Base-by-base conservation (phyloP, 1,140 invertebrate species). In the Euura saliciscinereae region DNA sequence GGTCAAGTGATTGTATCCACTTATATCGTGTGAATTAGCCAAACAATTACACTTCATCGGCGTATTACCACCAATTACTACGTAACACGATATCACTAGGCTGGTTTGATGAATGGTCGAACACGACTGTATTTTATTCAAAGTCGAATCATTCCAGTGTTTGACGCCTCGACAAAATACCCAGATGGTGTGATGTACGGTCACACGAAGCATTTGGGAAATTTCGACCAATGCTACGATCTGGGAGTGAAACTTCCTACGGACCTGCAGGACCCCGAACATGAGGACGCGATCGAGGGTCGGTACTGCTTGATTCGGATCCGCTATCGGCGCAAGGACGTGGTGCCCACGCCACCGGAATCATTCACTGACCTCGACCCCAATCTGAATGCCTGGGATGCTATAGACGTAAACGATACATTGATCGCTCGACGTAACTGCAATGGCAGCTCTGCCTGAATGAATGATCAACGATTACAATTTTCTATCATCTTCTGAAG, bases 241-340 rank as follows among this genome's bases (percentile, higher is more conserved):
- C 74, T 82, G 45, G 44, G 77, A 8, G 66, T 73, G 2, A 72
- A 51, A 44, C 2, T 78, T 44, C 68, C 72, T 11, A 13, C 6
- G 28, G 8, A 71, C 6, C 28, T 28, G 28, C 28, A 28, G 28
- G 28, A 28, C 28, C 28, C 28, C 28, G 28, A 1, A 28, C 28
- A 28, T 28, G 66, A 70, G 28, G 75, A 75, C 8, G 70, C 73
- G 65, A 77, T 78, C 51, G 45, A n/a, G 64, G 78, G 82, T 2
- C 78, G 81, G 51, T 86, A 86, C 71, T 87, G 85, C 73, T 73
- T 86, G 42, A 78, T 83, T 2, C 74, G 82, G 66, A 66, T 79
- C 3, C 68, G 75, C 65, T 80, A 76, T 44, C 68, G 78, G 42
- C 76, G 64, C 43, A 75, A 44, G 66, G 73, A 59, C 71, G 73